These are phyloP conservation scores for Ophonus ardosiacus DNA, from an alignment of 2,888 invertebrate genomes.

Conservation along the genomic window DNA sequence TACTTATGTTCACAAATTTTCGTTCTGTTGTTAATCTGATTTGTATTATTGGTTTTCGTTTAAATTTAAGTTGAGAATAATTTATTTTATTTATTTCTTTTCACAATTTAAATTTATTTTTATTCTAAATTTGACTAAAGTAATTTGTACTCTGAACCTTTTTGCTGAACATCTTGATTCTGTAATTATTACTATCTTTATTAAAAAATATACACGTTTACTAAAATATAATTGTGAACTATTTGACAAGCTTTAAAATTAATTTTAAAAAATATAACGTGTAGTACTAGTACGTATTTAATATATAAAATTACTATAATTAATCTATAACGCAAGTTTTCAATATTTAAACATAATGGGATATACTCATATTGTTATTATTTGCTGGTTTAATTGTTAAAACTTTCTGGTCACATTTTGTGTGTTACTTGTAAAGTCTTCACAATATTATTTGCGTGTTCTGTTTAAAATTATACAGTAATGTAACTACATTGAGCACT, in stretches of 20 bases:
- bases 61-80: background rate
- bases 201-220: background rate
- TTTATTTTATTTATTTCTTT: background rate
- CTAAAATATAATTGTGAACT: background rate
- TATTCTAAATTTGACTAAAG: background rate
- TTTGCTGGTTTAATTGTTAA: background rate
- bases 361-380: background rate
- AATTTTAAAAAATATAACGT: background rate
- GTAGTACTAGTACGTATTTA: background rate
- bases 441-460: constrained; percentile 18
- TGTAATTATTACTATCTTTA: background rate
- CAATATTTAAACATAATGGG: background rate
- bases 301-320: background rate
- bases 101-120: background rate
- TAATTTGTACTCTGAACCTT: background rate
- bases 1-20: background rate
- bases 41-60: background rate
- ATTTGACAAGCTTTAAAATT: background rate
- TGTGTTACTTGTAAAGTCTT: background rate
- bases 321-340: background rate
- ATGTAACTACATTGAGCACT: background rate
- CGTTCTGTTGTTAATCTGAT: background rate
- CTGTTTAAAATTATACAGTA: constrained; percentile 1
- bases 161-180: background rate
- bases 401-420: background rate